phyloP scores from a whole-genome alignment of 2,888 invertebrate species.

The Latheticus oryzae region DNA sequence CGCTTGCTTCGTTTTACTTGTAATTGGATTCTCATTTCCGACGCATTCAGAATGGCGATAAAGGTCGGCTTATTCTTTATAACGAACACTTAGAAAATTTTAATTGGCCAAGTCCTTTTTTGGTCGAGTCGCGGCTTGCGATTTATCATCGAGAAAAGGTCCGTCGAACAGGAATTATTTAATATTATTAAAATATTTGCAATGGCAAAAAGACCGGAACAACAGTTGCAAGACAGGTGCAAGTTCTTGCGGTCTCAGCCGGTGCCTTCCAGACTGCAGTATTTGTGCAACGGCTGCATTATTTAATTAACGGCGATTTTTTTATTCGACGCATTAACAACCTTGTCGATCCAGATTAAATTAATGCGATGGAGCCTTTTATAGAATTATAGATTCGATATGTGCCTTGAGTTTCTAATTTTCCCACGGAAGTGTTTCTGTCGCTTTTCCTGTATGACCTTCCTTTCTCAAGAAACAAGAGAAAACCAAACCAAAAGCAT shows the following conservation, averaged over 20 bases:
- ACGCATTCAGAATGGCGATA: conserved; percentile 66
- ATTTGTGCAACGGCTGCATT: conserved; percentile 61
- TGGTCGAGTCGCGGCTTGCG: conserved; percentile 53
- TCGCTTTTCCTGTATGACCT: conserved; percentile 34
- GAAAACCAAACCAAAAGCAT: neutral
- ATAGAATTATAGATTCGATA: conserved; percentile 57
- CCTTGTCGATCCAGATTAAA: conserved; percentile 61
- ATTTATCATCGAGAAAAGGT: conserved; percentile 63
- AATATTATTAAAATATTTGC: conserved; percentile 65
- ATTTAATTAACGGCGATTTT: conserved; percentile 64
- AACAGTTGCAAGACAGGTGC: conserved; percentile 60
- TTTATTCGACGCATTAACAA: conserved; percentile 61
- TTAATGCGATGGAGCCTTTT: conserved; percentile 59
- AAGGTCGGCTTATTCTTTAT: conserved; percentile 64
- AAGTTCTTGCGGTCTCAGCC: conserved; percentile 58
- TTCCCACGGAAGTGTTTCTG: conserved; percentile 56
- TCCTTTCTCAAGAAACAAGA: conserved; percentile 26
- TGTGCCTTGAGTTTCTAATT: conserved; percentile 57
- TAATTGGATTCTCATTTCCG: conserved; percentile 66
- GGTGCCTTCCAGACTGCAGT: conserved; percentile 61
- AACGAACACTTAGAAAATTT: conserved; percentile 65
- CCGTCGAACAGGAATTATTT: conserved; percentile 61
- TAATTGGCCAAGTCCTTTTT: conserved; percentile 66
- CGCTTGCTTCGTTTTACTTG: conserved; percentile 63
- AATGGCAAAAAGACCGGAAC: conserved; percentile 54